Conservation (phyloP, 2,113 vertebrate species). For the Oreamnos americanus region DNA sequence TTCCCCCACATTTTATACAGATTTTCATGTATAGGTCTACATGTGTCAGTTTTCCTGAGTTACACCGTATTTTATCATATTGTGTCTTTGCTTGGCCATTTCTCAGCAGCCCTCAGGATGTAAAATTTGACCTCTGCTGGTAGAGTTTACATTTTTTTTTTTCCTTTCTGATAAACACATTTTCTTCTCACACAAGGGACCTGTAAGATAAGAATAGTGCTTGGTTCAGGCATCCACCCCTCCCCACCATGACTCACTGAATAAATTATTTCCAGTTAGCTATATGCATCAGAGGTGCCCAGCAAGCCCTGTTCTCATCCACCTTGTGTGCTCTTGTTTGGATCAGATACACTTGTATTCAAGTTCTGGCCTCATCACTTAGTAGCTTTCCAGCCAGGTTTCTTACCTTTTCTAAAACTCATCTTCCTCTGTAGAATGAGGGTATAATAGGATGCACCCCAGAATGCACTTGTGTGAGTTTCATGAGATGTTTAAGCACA, state of each 20-base stretch:
- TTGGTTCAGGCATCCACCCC: background rate
- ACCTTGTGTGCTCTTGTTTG: background rate
- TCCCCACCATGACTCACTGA: background rate
- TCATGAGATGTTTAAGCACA: background rate
- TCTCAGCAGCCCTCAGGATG: background rate
- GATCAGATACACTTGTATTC: background rate
- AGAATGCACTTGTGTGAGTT: background rate
- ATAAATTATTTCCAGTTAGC: background rate
- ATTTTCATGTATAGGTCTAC: background rate
- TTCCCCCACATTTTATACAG: background rate
- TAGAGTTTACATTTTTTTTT: background rate
- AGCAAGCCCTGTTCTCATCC: background rate
- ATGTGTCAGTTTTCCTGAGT: background rate
- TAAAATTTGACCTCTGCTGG: background rate
- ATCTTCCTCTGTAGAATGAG: background rate
- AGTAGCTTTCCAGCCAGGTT: background rate
- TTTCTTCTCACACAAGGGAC: background rate
- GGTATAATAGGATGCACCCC: background rate
- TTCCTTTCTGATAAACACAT: background rate
- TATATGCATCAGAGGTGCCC: background rate
- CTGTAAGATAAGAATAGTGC: background rate
- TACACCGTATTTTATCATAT: background rate
- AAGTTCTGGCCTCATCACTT: background rate
- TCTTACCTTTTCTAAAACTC: background rate
- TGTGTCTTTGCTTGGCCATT: background rate